phyloP scores from a whole-genome alignment of 2,797 vertebrate species.

The Antrozous pallidus region DNA sequence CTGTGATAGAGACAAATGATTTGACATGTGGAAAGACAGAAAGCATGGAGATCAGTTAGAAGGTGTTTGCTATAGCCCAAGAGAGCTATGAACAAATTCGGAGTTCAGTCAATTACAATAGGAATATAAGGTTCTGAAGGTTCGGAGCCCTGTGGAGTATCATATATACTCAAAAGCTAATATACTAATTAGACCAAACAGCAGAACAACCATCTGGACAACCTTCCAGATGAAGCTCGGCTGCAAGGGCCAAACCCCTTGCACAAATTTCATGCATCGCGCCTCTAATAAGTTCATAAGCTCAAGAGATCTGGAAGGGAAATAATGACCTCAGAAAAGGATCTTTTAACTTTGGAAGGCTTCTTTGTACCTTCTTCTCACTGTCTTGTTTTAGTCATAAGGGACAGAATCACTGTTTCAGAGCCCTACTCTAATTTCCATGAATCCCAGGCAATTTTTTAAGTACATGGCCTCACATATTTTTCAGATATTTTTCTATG shows the following conservation, averaged over 20 bases:
- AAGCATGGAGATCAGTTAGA: constrained; percentile 1
- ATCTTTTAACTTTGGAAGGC: constrained; percentile 33
- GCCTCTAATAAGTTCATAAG: background rate
- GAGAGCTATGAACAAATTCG: constrained; percentile 31
- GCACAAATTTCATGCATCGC: too few relatives aligned
- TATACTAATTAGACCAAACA: too few relatives aligned
- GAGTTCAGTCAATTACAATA: background rate
- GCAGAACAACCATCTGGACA: too few relatives aligned
- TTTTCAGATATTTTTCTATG: constrained; percentile 1
- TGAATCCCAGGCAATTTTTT: constrained; percentile 16
- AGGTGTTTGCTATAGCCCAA: background rate
- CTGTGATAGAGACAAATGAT: constrained; percentile 16
- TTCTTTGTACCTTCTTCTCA: background rate
- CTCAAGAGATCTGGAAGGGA: constrained; percentile 11
- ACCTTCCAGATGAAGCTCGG: too few relatives aligned
- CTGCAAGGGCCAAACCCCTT: too few relatives aligned
- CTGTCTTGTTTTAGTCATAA: constrained; percentile 31
- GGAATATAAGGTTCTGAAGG: background rate
- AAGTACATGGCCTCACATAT: background rate
- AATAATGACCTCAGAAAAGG: constrained; percentile 32
- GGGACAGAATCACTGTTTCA: background rate
- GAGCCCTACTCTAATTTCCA: constrained; percentile 10
- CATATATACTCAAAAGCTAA: too few relatives aligned
- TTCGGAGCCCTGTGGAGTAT: background rate
- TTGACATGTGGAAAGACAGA: constrained; percentile 8